Conservation (phyloP, 2,797 vertebrate genomes). For the Hirundo rustica region DNA sequence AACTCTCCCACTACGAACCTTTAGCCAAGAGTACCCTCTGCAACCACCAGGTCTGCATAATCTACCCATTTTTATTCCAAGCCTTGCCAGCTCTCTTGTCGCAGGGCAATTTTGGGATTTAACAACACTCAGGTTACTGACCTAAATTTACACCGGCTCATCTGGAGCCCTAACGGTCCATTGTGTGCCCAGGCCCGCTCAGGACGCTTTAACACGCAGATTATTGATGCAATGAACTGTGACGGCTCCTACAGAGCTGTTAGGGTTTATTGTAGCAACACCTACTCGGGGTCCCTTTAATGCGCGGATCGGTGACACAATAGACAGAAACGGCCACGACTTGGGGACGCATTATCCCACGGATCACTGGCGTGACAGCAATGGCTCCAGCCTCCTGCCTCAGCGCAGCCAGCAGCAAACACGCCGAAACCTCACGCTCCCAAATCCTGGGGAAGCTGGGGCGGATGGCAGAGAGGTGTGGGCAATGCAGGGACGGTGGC, state of each 20-base stretch:
- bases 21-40: background rate
- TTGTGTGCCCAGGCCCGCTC: slow-evolving; percentile 54
- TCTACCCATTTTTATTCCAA: background rate
- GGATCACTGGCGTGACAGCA: slow-evolving; percentile 27
- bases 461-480: accelerated
- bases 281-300: slow-evolving; percentile 65
- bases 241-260: slow-evolving; percentile 63
- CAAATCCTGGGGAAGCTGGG: background rate
- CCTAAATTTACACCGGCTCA: slow-evolving; percentile 65
- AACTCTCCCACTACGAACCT: background rate
- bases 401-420: background rate
- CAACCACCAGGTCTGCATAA: background rate
- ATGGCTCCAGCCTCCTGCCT: slow-evolving; percentile 5
- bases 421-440: accelerated
- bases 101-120: slow-evolving; percentile 46
- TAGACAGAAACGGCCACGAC: slow-evolving; percentile 37
- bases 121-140: slow-evolving; percentile 63
- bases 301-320: slow-evolving; percentile 53
- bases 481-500: accelerated
- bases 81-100: background rate
- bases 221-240: slow-evolving; percentile 71
- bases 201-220: slow-evolving; percentile 52
- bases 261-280: slow-evolving; percentile 66
- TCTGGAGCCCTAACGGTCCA: slow-evolving; percentile 63
- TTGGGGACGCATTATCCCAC: slow-evolving; percentile 47